Conservation (phyloP, 2,113 vertebrate species). For the Osmerus eperlanus region DNA sequence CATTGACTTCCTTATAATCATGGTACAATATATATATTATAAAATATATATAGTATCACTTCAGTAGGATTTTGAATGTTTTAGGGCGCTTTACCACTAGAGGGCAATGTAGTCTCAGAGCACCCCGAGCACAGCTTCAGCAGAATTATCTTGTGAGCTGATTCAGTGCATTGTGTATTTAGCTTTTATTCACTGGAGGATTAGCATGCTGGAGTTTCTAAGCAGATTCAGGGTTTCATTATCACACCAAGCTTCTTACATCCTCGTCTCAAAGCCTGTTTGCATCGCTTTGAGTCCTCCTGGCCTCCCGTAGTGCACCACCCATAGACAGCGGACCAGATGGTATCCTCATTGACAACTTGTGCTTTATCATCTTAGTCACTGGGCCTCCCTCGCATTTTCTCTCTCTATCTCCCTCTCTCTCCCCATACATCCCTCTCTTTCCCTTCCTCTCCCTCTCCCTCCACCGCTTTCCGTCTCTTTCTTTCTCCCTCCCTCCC, state of each 20-base stretch:
- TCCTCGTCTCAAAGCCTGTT: background rate
- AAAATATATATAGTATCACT: background rate
- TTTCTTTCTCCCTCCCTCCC: background rate
- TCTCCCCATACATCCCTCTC: too few relatives aligned
- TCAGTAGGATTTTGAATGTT: background rate
- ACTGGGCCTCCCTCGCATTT: background rate
- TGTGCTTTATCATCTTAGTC: background rate
- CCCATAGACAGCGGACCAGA: background rate
- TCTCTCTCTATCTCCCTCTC: too few relatives aligned
- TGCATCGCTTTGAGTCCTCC: background rate
- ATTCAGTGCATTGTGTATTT: background rate
- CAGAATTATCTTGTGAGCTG: background rate
- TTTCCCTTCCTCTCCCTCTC: too few relatives aligned
- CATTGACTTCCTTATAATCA: background rate
- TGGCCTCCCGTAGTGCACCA: background rate
- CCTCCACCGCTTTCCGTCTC: background rate
- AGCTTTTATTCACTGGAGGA: background rate
- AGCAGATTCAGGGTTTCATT: background rate
- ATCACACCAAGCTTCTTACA: background rate
- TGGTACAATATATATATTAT: background rate
- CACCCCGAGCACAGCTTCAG: background rate
- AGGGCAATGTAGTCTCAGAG: conserved; percentile 53
- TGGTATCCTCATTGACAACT: background rate
- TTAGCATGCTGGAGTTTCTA: background rate
- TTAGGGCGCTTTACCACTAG: conserved; percentile 48